Percentiles rank a stretch among this genome's conserved stretches.
Conservation (phyloP, 1,140 invertebrate genomes). For the Cydia amplana region DNA sequence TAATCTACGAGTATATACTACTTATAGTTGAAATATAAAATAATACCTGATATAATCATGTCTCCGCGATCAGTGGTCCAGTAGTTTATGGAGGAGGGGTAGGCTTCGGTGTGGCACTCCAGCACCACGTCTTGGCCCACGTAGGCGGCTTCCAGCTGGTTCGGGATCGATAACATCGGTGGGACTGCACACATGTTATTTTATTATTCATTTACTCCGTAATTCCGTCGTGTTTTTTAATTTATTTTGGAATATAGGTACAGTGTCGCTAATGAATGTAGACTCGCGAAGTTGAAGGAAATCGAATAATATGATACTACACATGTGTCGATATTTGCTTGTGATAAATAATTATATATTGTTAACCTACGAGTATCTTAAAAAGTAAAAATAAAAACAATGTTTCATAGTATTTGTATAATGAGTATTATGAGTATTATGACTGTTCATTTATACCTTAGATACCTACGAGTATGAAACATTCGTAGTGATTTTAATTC, state of each 20-base stretch:
- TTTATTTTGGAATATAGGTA: not conserved
- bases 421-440: no score
- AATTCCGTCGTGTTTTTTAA: not conserved
- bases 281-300: not conserved
- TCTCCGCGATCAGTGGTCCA: conserved; percentile 92
- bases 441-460: no score
- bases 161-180: conserved; percentile 92
- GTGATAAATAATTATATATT: no score
- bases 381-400: no score
- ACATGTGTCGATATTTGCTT: no score
- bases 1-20: not conserved
- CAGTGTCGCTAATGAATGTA: no score
- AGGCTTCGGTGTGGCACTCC: conserved; percentile 93
- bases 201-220: not conserved
- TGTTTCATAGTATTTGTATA: no score
- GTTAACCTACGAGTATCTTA: no score
- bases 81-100: conserved; percentile 93
- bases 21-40: not conserved
- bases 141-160: conserved; percentile 91
- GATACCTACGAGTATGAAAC: no score
- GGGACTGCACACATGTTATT: conserved; percentile 82
- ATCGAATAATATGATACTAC: no score
- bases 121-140: conserved; percentile 89
- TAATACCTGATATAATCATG: conserved; percentile 93
- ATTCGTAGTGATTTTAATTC: conserved; percentile 58